Evolutionary conservation across 2,797 vertebrate genomes (phyloP), one percentile per base, ranked within the genome.

Genomic region (Pachyuromys duprasi): DNA sequence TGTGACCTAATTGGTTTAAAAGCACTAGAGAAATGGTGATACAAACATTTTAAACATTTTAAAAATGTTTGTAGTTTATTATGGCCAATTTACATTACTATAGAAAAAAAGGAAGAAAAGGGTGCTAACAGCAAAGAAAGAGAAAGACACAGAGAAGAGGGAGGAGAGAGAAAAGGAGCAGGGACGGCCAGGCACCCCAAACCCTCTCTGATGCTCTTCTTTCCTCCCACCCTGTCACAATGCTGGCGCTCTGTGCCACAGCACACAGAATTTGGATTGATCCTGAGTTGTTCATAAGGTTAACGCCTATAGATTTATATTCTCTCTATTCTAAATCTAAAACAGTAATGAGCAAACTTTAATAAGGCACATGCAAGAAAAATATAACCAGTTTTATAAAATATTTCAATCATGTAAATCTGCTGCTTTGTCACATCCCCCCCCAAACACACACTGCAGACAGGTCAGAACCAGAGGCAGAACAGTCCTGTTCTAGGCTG

Each of bases 1-100:
- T 86, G 86, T 89, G 87, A 94, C 84, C 67, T 91, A 49, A 87
- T 28, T 72, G 28, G 22, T 57, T 97, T 88, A 74, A 96, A 91
- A 94, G 89, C 39, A 89, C 22, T 55, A 24, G 26, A 60, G 12
- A 78, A 90, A 96, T 49, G 28, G 28, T 26, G 63, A 92, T 20
- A 57, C n/a, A 92, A 86, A 88, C 79, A 65, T n/a, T n/a, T n/a
- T n/a, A n/a, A n/a, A n/a, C n/a, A 39, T 60, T 91, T 82, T 55
- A 53, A 8, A 86, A 94, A 93, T 75, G 74, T 9, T 60, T 90
- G 9, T 28, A 33, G 81, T 79, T 92, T 70, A 94, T 70, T 76
- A 65, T 49, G 49, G 18, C 2, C 13, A 90, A 70, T 36, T 95
- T n/a, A 6, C 18, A 4, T 62, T 67, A 78, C 9, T 72, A 82